Evolutionary conservation across 2,888 invertebrate genomes (phyloP).

Genomic region (Malthinus seriepunctatus): DNA sequence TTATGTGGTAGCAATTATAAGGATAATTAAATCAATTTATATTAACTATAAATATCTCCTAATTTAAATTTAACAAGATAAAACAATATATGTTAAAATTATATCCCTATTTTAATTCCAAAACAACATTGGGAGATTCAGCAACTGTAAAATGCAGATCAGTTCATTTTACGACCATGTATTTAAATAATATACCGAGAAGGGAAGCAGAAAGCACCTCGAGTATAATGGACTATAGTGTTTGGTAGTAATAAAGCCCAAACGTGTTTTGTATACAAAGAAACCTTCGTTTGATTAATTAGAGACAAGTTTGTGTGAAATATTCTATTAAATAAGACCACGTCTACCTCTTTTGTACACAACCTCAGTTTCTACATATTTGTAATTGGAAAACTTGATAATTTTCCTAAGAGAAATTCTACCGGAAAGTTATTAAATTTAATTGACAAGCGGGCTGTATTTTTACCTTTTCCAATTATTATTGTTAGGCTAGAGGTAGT

Average conservation of each 20-base stretch:
- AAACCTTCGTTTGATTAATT: slow-evolving; percentile 26
- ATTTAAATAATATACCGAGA: slow-evolving; percentile 26
- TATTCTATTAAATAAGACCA: slow-evolving; percentile 19
- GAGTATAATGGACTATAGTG: slow-evolving; percentile 24
- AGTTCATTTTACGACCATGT: slow-evolving; percentile 25
- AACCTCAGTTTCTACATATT: slow-evolving; percentile 2
- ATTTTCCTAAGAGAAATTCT: slow-evolving; percentile 2
- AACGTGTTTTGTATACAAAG: slow-evolving; percentile 30
- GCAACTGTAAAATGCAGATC: slow-evolving; percentile 27
- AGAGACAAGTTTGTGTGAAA: slow-evolving; percentile 26
- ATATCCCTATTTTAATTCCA: slow-evolving; percentile 1
- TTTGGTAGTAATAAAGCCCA: slow-evolving; percentile 26
- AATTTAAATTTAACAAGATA: too few species aligned
- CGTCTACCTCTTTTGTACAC: slow-evolving; percentile 13
- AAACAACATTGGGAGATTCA: slow-evolving; percentile 8
- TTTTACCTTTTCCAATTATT: neutral
- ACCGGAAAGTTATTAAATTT: slow-evolving; percentile 5
- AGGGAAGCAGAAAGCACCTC: slow-evolving; percentile 21
- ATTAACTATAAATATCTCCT: too few species aligned
- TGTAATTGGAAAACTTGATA: slow-evolving; percentile 7
- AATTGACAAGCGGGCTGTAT: neutral
- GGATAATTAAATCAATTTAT: too few species aligned
- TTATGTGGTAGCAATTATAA: too few species aligned
- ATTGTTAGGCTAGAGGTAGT: too few species aligned
- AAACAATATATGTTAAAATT: neutral